A percentile compares a stretch with the other conserved stretches of the same genome.
These are phyloP conservation scores for Polymixis lichenea DNA, from an alignment of 2,888 invertebrate genomes.

Conservation along the genomic window DNA sequence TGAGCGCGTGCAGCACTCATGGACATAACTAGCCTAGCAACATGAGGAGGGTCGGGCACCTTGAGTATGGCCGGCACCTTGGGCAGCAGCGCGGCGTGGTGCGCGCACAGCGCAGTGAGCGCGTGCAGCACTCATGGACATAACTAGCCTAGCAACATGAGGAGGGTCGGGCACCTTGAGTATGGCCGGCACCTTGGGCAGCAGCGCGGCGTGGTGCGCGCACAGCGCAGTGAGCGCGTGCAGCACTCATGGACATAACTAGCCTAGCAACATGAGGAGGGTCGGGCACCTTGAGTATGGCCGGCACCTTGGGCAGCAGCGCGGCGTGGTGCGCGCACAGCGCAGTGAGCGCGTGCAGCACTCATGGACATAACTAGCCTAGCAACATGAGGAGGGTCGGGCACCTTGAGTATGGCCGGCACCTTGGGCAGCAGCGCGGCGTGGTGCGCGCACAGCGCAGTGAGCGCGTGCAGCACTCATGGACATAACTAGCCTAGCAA, in stretches of 20 bases:
- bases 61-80: constrained; percentile 97
- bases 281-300: constrained; percentile 93
- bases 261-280: not conserved
- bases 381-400: not conserved
- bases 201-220: constrained; percentile 94
- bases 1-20: constrained; percentile 96
- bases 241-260: constrained; percentile 96
- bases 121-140: constrained; percentile 96
- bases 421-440: constrained; percentile 96
- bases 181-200: constrained; percentile 97
- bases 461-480: constrained; percentile 96
- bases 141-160: constrained; percentile 90
- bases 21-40: constrained; percentile 93
- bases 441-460: constrained; percentile 96
- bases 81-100: constrained; percentile 95
- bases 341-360: constrained; percentile 96
- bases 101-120: constrained; percentile 97
- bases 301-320: constrained; percentile 96
- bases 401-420: constrained; percentile 94
- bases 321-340: constrained; percentile 95
- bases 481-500: constrained; percentile 93
- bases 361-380: constrained; percentile 96
- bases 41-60: constrained; percentile 78
- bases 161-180: constrained; percentile 91
- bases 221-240: constrained; percentile 98